These are phyloP conservation scores for Nasonia longicornis DNA, from an alignment of 1,140 invertebrate species.

Conservation along the genomic window DNA sequence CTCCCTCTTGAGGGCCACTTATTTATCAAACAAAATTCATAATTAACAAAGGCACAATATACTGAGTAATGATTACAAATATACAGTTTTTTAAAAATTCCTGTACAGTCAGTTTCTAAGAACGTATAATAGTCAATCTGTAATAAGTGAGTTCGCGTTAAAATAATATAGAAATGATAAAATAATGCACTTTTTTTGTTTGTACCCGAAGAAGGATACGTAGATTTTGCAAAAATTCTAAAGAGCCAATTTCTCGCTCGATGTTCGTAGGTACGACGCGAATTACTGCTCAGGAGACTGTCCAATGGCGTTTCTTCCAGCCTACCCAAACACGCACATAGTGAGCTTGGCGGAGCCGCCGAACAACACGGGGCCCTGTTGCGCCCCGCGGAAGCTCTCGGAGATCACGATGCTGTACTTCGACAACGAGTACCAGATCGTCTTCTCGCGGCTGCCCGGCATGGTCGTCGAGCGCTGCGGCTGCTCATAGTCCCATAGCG, in stretches of 20 bases:
- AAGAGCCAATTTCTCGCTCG: not conserved
- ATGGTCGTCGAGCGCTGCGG: conserved; percentile 95
- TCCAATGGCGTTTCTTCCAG: conserved; percentile 88
- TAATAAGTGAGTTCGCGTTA: no score
- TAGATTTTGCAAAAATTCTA: no score
- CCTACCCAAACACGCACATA: conserved; percentile 94
- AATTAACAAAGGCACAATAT: no score
- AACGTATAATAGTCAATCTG: no score
- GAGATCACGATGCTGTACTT: conserved; percentile 94
- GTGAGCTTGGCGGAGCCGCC: conserved; percentile 78
- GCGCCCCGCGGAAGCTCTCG: conserved; percentile 89
- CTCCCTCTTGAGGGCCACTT: no score
- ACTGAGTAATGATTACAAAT: no score
- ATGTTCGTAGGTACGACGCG: conserved; percentile 82
- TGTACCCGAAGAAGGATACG: no score
- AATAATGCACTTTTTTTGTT: no score
- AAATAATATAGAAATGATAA: no score
- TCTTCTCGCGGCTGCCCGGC: conserved; percentile 87
- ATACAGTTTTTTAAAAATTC: no score
- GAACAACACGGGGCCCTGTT: conserved; percentile 86
- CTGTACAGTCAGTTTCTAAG: no score
- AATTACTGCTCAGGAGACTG: conserved; percentile 97
- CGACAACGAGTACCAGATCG: conserved; percentile 88
- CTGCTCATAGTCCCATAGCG: conserved; percentile 78
- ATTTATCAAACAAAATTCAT: no score